Percentiles rank a stretch among this genome's conserved stretches.
These are phyloP conservation scores for Stomatorhinus walkeri DNA, from an alignment of 2,797 vertebrate species.

Conservation along the genomic window DNA sequence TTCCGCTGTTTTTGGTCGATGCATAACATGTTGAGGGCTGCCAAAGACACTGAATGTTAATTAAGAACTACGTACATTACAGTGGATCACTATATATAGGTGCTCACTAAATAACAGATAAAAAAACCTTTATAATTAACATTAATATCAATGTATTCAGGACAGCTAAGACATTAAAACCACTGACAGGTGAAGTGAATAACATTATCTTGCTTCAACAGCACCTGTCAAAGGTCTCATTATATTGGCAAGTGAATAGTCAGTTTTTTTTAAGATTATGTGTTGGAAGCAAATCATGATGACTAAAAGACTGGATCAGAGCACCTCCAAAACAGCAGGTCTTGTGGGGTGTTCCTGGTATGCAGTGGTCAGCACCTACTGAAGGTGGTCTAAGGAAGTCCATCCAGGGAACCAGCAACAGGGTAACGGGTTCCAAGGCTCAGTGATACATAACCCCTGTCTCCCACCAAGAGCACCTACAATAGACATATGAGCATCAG, in stretches of 20 bases:
- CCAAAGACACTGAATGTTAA: slow-evolving; percentile 6
- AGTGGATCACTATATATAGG: neutral
- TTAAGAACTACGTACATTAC: neutral
- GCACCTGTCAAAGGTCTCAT: neutral
- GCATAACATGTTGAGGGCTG: neutral
- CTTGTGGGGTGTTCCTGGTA: neutral
- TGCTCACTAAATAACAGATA: neutral
- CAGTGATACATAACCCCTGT: neutral
- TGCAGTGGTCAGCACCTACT: neutral
- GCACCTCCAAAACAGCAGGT: neutral
- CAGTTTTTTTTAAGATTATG: neutral
- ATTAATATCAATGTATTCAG: neutral
- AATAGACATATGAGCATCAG: neutral
- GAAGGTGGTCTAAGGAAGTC: neutral
- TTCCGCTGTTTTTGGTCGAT: neutral
- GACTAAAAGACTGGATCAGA: neutral
- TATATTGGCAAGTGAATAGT: neutral
- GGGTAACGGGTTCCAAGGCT: neutral
- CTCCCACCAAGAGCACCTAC: neutral
- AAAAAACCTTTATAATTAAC: neutral
- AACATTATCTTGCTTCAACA: neutral
- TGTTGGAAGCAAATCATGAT: neutral
- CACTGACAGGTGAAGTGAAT: neutral
- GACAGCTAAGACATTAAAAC: neutral
- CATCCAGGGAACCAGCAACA: neutral